Conservation (phyloP, 2,113 vertebrate species). For the Cyanoramphus novaezelandiae region DNA sequence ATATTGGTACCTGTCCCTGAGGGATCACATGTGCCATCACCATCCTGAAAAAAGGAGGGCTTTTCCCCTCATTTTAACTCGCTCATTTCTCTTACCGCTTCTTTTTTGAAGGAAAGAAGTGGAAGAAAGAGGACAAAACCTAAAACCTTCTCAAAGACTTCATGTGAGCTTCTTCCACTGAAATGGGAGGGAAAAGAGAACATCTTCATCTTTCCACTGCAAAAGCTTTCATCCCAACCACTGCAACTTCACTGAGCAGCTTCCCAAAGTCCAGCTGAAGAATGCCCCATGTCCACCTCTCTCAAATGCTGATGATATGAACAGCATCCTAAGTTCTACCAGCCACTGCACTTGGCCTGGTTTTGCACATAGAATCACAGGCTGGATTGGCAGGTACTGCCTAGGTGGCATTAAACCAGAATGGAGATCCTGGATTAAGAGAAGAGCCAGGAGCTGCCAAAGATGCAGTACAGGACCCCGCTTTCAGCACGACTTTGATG, state of each 20-base stretch:
- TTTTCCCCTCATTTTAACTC: not conserved
- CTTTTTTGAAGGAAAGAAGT: not conserved
- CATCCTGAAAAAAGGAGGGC: not conserved
- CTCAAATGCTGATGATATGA: fast-evolving
- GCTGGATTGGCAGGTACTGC: not conserved
- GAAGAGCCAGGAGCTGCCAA: not conserved
- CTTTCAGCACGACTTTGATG: not conserved
- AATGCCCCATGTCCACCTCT: fast-evolving
- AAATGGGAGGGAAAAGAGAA: not conserved
- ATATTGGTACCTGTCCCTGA: fast-evolving
- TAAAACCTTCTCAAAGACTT: not conserved
- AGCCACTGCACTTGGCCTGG: no score
- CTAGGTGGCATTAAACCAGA: not conserved
- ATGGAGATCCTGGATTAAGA: not conserved
- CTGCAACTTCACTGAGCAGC: not conserved
- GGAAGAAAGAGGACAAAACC: not conserved
- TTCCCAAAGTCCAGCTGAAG: not conserved
- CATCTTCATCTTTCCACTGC: not conserved
- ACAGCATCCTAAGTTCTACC: not conserved
- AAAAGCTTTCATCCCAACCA: not conserved
- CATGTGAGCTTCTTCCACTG: fast-evolving
- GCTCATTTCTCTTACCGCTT: not conserved
- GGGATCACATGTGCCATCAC: fast-evolving
- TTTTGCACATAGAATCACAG: not conserved
- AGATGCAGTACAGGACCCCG: not conserved